Conservation (phyloP, 2,888 invertebrate genomes). For the Sussaba pulchella region DNA sequence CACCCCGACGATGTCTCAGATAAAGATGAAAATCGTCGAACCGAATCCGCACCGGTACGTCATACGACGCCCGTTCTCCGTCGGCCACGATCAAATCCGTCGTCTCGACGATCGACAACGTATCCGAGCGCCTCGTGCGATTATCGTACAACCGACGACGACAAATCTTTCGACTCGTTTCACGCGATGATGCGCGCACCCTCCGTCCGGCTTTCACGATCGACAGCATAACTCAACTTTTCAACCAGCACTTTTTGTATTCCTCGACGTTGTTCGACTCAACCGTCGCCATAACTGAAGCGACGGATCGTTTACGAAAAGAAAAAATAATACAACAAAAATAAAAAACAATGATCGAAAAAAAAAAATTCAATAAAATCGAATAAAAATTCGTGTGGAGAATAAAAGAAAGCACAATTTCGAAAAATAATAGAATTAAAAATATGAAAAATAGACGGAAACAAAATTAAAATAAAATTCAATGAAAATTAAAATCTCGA, state of each 20-base stretch:
- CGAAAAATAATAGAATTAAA: no score
- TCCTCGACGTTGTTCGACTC: conserved; percentile 7
- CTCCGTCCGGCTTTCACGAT: conserved; percentile 39
- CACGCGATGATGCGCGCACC: conserved; percentile 46
- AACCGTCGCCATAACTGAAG: no score
- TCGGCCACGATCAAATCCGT: background rate
- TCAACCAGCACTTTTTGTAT: conserved; percentile 38
- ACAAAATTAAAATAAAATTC: no score
- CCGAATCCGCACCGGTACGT: background rate
- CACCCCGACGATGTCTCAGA: conserved; percentile 12
- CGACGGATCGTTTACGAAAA: no score
- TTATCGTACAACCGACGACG: conserved; percentile 30
- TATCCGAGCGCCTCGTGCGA: background rate
- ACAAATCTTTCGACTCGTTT: conserved; percentile 39
- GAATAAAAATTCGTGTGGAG: no score
- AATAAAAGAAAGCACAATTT: no score
- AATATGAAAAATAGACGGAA: no score
- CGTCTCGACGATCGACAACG: background rate
- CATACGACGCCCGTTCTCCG: background rate
- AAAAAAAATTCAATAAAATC: no score
- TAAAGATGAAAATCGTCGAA: conserved; percentile 33
- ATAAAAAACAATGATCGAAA: background rate
- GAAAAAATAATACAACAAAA: no score
- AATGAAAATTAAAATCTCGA: no score
- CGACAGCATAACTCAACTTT: conserved; percentile 55